phyloP scores from a whole-genome alignment of 2,797 vertebrate genomes.

The Lepidocolaptes lacrymiger region DNA sequence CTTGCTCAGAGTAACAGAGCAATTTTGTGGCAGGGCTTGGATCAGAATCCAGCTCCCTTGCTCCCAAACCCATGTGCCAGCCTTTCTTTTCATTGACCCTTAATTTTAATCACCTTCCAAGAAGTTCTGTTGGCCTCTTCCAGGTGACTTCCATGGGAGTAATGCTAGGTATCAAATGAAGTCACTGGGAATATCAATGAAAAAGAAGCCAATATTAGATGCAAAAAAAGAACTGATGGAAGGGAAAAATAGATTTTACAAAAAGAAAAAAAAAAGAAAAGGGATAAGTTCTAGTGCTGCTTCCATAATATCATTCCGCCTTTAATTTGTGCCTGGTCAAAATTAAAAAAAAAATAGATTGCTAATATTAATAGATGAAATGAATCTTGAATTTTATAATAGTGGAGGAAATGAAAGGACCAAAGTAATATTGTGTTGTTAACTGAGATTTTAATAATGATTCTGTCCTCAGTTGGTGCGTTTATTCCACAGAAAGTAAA shows the following conservation, averaged over 20 bases:
- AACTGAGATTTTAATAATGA: slow-evolving; percentile 74
- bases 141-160: neutral
- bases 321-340: slow-evolving; percentile 60
- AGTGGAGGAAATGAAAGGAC: slow-evolving; percentile 69
- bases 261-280: neutral
- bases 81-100: neutral
- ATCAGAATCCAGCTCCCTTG: neutral
- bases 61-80: neutral
- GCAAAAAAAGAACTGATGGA: neutral
- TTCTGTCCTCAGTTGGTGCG: slow-evolving; percentile 65
- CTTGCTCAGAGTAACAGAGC: neutral
- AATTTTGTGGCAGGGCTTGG: neutral
- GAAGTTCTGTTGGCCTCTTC: neutral
- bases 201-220: neutral
- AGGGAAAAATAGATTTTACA: neutral
- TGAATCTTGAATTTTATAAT: slow-evolving; percentile 71
- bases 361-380: slow-evolving; percentile 71
- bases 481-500: slow-evolving; percentile 59
- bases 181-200: neutral
- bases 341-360: slow-evolving; percentile 64
- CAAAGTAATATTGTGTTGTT: slow-evolving; percentile 70
- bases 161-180: slow-evolving; percentile 5
- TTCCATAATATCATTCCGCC: slow-evolving; percentile 30
- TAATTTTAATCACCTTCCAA: slow-evolving; percentile 24
- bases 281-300: neutral